Conservation (phyloP, 1,140 invertebrate genomes). For the Mya arenaria region DNA sequence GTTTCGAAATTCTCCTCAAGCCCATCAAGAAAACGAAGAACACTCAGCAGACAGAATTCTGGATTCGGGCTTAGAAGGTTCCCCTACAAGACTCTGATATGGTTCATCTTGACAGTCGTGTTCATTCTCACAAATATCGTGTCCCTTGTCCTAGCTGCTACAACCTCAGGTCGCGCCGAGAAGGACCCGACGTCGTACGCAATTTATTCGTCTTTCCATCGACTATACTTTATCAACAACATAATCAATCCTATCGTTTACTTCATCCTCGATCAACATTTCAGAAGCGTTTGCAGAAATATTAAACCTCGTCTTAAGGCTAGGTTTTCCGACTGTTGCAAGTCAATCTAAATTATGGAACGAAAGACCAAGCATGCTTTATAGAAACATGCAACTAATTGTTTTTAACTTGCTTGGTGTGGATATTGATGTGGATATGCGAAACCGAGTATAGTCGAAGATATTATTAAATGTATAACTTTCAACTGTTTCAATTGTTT, state of each 20-base stretch:
- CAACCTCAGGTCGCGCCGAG: not conserved
- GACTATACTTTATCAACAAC: constrained; percentile 51
- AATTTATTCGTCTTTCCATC: constrained; percentile 12
- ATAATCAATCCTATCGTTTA: constrained; percentile 54
- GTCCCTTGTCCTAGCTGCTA: not conserved
- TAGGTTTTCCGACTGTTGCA: not conserved
- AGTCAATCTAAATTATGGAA: too few species aligned
- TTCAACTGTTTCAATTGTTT: too few species aligned
- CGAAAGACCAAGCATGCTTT: too few species aligned
- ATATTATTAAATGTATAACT: too few species aligned
- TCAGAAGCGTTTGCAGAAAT: constrained; percentile 9
- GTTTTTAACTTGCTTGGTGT: too few species aligned
- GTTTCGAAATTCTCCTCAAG: too few species aligned
- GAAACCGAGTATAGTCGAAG: too few species aligned
- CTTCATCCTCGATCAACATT: constrained; percentile 22
- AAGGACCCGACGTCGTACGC: constrained; percentile 13
- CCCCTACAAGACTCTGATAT: constrained; percentile 52
- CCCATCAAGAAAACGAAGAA: too few species aligned
- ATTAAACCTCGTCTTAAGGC: not conserved
- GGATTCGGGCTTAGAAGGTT: constrained; percentile 17
- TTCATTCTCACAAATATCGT: constrained; percentile 41
- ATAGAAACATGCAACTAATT: too few species aligned
- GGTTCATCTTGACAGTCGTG: constrained; percentile 45
- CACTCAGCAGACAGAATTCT: constrained; percentile 11
- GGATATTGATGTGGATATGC: too few species aligned